These are phyloP conservation scores for Catostylus mosaicus DNA, from an alignment of 30 jellyfish, hydroid and myxozoan genomes.

Conservation along the genomic window DNA sequence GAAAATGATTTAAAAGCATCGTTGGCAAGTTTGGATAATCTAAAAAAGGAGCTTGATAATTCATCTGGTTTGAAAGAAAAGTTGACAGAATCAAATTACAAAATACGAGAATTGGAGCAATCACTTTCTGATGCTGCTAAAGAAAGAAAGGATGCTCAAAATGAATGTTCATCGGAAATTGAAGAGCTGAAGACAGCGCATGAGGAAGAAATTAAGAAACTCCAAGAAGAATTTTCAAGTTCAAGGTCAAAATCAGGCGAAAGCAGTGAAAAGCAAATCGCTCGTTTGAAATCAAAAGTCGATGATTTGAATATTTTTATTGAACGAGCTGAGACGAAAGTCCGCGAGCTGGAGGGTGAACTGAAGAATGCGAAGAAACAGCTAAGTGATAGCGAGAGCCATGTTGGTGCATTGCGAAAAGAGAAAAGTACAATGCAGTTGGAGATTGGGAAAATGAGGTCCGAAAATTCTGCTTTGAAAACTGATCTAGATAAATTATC, in stretches of 20 bases:
- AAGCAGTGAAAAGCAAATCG: constrained; percentile 6
- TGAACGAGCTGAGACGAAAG: constrained; percentile 59
- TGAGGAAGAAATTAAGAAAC: constrained; percentile 8
- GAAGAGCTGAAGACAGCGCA: constrained; percentile 8
- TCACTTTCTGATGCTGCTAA: constrained; percentile 14
- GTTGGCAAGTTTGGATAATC: neutral
- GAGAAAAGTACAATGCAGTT: constrained; percentile 49
- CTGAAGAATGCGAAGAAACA: constrained; percentile 12
- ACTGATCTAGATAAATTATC: constrained; percentile 38
- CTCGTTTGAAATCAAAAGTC: constrained; percentile 35
- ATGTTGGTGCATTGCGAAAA: constrained; percentile 27
- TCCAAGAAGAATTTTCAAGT: constrained; percentile 5
- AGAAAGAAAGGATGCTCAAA: constrained; percentile 17
- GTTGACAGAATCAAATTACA: constrained; percentile 21
- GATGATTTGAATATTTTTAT: constrained; percentile 54
- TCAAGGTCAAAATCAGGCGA: constrained; percentile 16
- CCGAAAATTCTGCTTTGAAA: constrained; percentile 12
- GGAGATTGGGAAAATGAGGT: constrained; percentile 26
- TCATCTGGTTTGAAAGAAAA: constrained; percentile 8
- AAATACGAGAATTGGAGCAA: constrained; percentile 27
- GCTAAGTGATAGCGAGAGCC: constrained; percentile 30
- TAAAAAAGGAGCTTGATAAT: constrained; percentile 3
- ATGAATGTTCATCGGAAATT: neutral
- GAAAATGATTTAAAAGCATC: constrained; percentile 1
- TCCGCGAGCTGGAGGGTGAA: constrained; percentile 32